phyloP scores from a whole-genome alignment of 2,113 vertebrate species.

The Oceanodroma tethys region DNA sequence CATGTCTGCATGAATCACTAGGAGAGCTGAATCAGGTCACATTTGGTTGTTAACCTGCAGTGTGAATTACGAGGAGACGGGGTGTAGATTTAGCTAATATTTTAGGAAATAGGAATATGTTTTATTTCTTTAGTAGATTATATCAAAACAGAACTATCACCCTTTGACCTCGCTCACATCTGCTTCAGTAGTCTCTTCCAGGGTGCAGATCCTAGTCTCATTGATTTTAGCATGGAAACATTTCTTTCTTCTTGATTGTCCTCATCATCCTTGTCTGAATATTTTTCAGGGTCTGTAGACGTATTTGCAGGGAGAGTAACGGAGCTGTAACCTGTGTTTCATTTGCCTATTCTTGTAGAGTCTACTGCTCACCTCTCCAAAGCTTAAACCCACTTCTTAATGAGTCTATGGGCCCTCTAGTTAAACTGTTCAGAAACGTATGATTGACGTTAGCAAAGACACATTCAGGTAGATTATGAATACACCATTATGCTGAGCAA shows the following conservation, averaged over 20 bases:
- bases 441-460: neutral
- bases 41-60: neutral
- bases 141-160: neutral
- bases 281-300: neutral
- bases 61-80: neutral
- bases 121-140: neutral
- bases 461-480: constrained; percentile 9
- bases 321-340: neutral
- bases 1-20: neutral
- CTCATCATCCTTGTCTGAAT: neutral
- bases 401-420: neutral
- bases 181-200: neutral
- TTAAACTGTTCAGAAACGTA: neutral
- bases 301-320: neutral
- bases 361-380: neutral
- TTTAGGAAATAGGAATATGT: neutral
- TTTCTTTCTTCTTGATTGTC: neutral
- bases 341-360: neutral
- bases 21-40: neutral
- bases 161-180: neutral
- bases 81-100: neutral
- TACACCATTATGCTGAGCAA: constrained; percentile 23
- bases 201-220: neutral
- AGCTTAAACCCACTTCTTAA: neutral
- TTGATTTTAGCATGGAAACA: neutral